phyloP scores from a whole-genome alignment of 2,888 invertebrate genomes.

The Agonopterix subpropinquella region DNA sequence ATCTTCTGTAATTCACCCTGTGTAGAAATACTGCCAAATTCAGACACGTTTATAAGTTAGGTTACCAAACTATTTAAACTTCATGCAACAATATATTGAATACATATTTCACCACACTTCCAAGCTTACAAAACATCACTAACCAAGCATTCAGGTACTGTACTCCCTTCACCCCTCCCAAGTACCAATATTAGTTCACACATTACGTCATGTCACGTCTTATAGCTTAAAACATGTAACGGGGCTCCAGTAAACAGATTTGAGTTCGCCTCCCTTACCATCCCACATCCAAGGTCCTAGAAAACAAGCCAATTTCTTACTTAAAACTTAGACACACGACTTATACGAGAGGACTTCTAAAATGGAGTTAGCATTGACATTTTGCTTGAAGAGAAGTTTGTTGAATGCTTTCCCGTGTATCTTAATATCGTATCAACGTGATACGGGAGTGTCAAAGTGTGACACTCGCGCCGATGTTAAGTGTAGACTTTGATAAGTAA shows the following conservation, averaged over 20 bases:
- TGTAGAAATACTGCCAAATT: too few relatives aligned
- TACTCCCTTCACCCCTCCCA: too few relatives aligned
- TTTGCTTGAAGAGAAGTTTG: conserved; percentile 38
- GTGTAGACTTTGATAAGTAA: too few relatives aligned
- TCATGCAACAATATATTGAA: too few relatives aligned
- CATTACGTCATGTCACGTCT: conserved; percentile 34
- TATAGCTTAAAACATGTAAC: conserved; percentile 47
- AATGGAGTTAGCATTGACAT: too few relatives aligned
- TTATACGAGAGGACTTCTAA: conserved; percentile 1
- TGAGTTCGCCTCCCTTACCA: conserved; percentile 18
- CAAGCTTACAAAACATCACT: too few relatives aligned
- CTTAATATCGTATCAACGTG: conserved; percentile 55
- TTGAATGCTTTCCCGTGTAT: conserved; percentile 65
- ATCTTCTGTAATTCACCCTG: too few relatives aligned
- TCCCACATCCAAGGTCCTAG: background rate
- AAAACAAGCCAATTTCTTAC: conserved; percentile 3
- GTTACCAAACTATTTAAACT: too few relatives aligned
- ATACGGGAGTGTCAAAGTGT: conserved; percentile 14
- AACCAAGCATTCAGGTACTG: too few relatives aligned
- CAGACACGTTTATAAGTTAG: too few relatives aligned
- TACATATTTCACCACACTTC: too few relatives aligned
- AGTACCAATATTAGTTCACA: conserved; percentile 11
- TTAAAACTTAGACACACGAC: conserved; percentile 31
- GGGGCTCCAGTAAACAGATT: conserved; percentile 53
- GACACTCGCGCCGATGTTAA: too few relatives aligned